Evolutionary conservation across 1,140 invertebrate genomes (phyloP).

Genomic region (Myzus persicae): DNA sequence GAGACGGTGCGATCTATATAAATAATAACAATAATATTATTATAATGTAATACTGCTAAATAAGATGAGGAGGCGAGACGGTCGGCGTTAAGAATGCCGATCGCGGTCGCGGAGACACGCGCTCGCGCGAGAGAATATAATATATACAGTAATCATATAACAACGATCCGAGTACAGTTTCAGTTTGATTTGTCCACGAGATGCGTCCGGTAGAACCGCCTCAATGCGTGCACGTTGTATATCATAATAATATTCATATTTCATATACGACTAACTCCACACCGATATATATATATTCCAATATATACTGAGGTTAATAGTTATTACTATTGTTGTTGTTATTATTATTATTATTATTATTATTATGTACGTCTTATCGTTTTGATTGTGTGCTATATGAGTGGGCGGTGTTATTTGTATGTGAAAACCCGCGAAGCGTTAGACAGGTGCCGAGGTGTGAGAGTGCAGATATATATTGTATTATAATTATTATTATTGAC

Average conservation of each 20-base stretch:
- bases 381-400: background rate
- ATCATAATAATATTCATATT: background rate
- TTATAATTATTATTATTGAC: background rate
- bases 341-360: background rate
- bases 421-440: background rate
- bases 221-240: conserved; percentile 4
- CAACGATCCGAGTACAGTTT: background rate
- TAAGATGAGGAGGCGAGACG: background rate
- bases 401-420: background rate
- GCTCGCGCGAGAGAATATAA: background rate
- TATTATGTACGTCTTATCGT: background rate
- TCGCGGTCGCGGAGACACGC: conserved; percentile 2
- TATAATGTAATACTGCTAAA: background rate
- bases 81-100: background rate
- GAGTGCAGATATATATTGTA: background rate
- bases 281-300: too few species aligned
- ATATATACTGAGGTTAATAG: background rate
- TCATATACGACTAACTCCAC: background rate
- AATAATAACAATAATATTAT: background rate
- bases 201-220: background rate
- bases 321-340: background rate
- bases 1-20: conserved; percentile 3
- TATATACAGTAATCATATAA: background rate
- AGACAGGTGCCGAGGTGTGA: background rate
- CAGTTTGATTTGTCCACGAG: background rate